Evolutionary conservation across 2,113 vertebrate genomes (phyloP).

Genomic region (Dendrocopos noguchii): DNA sequence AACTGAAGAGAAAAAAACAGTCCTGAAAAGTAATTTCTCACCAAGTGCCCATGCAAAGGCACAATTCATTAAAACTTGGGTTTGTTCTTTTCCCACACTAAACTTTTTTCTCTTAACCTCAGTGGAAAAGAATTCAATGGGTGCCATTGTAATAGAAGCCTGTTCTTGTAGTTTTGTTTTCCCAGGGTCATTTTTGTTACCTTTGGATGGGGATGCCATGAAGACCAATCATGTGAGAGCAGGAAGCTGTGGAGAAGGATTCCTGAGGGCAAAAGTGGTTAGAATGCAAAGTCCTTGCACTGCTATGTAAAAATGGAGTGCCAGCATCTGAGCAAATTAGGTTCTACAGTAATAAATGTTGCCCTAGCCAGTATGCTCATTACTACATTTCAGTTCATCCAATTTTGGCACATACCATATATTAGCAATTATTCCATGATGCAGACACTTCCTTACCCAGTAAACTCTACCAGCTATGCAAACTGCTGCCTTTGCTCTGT

Average conservation of each 20-base stretch:
- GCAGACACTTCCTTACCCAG: not conserved
- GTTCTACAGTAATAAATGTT: not conserved
- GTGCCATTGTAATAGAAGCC: not conserved
- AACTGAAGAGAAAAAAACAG: not conserved
- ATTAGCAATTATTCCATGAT: not conserved
- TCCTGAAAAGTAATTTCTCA: not conserved
- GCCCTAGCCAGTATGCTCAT: not conserved
- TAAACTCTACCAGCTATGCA: not conserved
- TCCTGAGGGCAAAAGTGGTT: not conserved
- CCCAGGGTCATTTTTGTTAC: not conserved
- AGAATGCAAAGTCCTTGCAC: not conserved
- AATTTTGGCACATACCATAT: not conserved
- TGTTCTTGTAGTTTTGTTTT: not conserved
- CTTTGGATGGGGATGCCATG: not conserved
- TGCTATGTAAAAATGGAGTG: not conserved
- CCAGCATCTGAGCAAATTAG: not conserved
- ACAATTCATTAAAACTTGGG: not conserved
- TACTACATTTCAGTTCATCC: not conserved
- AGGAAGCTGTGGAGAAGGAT: not conserved
- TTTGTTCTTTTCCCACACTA: not conserved
- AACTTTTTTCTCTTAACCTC: not conserved
- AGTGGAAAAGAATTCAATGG: not conserved
- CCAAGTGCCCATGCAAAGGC: not conserved
- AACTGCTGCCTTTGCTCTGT: not conserved
- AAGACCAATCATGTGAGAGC: not conserved